A percentile compares a stretch with the other conserved stretches of the same genome.
These are phyloP conservation scores for Trogon melanurus DNA, from an alignment of 2,113 vertebrate species.

Conservation along the genomic window DNA sequence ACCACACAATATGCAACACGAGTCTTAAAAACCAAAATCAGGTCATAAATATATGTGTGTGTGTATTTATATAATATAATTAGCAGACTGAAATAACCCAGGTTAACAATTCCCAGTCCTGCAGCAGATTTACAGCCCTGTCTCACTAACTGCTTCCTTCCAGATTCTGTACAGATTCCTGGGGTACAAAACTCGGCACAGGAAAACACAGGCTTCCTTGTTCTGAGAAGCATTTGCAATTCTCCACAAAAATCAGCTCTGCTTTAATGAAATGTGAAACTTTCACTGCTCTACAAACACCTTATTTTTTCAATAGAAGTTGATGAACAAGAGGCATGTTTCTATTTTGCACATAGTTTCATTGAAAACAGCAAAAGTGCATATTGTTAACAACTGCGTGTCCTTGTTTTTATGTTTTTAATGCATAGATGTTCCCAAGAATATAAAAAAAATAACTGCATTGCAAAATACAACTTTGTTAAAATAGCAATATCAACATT, in stretches of 20 bases:
- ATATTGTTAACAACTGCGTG: background rate
- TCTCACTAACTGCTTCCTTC: constrained; percentile 67
- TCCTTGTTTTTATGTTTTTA: background rate
- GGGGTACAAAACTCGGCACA: constrained; percentile 28
- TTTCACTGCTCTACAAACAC: constrained; percentile 27
- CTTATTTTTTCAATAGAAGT: constrained; percentile 8
- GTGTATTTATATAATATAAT: constrained; percentile 64
- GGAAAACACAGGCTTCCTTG: constrained; percentile 69
- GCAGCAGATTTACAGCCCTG: constrained; percentile 65
- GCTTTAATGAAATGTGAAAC: constrained; percentile 45
- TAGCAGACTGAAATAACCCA: constrained; percentile 66
- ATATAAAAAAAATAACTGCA: background rate
- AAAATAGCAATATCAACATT: background rate
- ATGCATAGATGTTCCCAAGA: background rate
- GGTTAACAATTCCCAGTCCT: constrained; percentile 71
- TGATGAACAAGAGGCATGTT: background rate
- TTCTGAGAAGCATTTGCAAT: constrained; percentile 29
- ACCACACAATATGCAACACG: background rate
- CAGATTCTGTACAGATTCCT: constrained; percentile 69
- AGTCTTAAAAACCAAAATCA: constrained; percentile 16
- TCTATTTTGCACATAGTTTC: background rate
- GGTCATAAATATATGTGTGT: constrained; percentile 35
- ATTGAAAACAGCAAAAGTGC: background rate
- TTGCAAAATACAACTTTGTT: background rate
- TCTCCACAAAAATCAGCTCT: constrained; percentile 35